These are phyloP conservation scores for Aphodius granarius DNA, from an alignment of 2,888 invertebrate genomes.

Conservation along the genomic window DNA sequence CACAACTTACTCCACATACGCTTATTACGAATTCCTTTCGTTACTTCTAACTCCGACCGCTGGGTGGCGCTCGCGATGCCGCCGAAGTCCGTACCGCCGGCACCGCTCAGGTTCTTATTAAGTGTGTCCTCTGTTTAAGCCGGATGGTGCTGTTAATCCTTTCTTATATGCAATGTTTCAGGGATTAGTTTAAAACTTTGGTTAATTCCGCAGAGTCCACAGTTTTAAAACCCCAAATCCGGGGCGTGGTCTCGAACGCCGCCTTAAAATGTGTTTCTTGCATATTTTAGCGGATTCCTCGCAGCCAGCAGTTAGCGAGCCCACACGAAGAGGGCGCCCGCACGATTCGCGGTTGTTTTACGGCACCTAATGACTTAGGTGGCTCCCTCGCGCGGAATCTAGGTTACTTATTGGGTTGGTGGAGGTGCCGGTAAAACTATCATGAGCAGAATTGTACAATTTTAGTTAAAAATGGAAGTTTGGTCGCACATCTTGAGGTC, in stretches of 20 bases:
- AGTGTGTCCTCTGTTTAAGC: constrained; percentile 22
- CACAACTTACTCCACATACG: not conserved
- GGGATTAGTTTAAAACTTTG: constrained; percentile 41
- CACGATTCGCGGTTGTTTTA: not conserved
- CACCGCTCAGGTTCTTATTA: constrained; percentile 17
- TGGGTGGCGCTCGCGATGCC: not conserved
- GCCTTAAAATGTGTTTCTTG: constrained; percentile 40
- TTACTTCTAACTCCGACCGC: not conserved
- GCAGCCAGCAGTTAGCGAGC: not conserved
- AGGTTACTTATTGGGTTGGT: not conserved
- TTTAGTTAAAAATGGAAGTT: not conserved
- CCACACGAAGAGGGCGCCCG: not conserved
- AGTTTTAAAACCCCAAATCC: constrained; percentile 42
- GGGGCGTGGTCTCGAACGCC: constrained; percentile 35
- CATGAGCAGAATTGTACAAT: not conserved
- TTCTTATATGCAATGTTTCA: constrained; percentile 39
- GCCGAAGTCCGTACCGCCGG: not conserved
- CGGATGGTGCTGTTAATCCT: constrained; percentile 34
- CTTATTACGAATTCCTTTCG: constrained; percentile 1
- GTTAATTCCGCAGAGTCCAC: constrained; percentile 36
- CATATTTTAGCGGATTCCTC: constrained; percentile 38
- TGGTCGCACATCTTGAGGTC: no score
- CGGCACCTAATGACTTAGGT: not conserved
- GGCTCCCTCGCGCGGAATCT: not conserved
- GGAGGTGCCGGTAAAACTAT: not conserved